Base-by-base conservation (phyloP, 2,888 invertebrate species). In the Temnothorax ravouxi region DNA sequence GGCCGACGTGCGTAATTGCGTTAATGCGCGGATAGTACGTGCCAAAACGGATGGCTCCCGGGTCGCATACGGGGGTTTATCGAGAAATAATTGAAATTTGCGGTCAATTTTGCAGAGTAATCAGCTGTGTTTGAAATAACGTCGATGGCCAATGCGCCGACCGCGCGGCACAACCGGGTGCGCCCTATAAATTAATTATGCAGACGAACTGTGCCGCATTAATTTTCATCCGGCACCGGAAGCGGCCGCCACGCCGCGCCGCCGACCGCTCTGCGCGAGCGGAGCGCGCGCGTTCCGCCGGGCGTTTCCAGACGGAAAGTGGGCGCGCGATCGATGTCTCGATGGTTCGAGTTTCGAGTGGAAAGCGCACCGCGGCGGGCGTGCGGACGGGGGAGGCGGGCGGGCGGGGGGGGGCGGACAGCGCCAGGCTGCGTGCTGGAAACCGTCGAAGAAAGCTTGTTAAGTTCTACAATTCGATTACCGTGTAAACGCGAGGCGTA, bases 31-130 rank as follows among this genome's bases (percentile, higher is more conserved):
- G 88, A 88, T 87, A 86, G 88, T 90, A 87, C 88, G 90, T 87
- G 89, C 87, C 85, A 75, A 86, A 85, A 85, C 72, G 88, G 87
- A 91, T 90, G 91, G 84, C 80, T 87, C 84, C 64, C 54, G 38
- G 74, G 74, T 76, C 52, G 75, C 75, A 83, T 75, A 64, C 79
- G 80, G 91, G 92, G 91, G 92, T 92, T 92, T 93, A 93, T 93
- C 91, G 92, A 85, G 89, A 93, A 93, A 93, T 94, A 93, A 94
- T 93, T 93, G 92, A 92, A 93, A 93, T 94, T 93, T 93, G 93
- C 91, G 94, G 93, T 92, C 92, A 93, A 93, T 93, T 93, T 92
- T 92, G 90, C 90, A 89, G 91, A 91, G 91, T 92, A 93, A 93
- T 93, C 92, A 92, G 93, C 93, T 91, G 89, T 92, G 91, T 92